Evolutionary conservation across 2,797 vertebrate genomes (phyloP).

Genomic region (Austrolebias charrua): DNA sequence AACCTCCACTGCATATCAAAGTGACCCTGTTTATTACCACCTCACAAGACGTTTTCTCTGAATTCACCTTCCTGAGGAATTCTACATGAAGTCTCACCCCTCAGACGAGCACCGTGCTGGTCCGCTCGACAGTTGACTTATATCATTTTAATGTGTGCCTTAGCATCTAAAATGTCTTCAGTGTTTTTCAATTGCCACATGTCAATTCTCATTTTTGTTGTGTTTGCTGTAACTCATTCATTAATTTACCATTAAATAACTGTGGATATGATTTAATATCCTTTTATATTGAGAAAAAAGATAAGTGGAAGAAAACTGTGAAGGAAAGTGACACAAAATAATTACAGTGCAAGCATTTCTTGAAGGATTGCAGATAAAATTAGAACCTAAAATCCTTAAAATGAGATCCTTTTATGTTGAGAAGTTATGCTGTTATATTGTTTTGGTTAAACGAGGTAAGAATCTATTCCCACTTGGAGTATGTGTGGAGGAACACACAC

Average conservation of each 20-base stretch:
- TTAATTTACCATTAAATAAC: constrained; percentile 33
- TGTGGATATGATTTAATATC: constrained; percentile 28
- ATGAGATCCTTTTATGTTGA: too few relatives aligned
- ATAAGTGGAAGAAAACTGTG: too few relatives aligned
- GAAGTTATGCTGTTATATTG: too few relatives aligned
- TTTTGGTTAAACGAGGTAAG: too few relatives aligned
- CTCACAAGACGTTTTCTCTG: constrained; percentile 47
- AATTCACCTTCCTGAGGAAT: constrained; percentile 48
- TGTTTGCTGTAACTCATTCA: constrained; percentile 37
- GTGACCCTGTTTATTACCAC: constrained; percentile 53
- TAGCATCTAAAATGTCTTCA: constrained; percentile 51
- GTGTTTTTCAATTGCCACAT: constrained; percentile 53
- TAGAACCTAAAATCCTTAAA: too few relatives aligned
- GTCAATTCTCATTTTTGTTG: constrained; percentile 47
- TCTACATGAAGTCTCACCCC: constrained; percentile 14
- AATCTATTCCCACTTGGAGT: too few relatives aligned
- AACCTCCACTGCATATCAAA: constrained; percentile 53
- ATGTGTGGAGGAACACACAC: too few relatives aligned
- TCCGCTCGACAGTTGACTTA: constrained; percentile 27
- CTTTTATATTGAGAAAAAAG: constrained; percentile 4
- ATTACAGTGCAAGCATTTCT: too few relatives aligned
- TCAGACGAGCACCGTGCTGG: constrained; percentile 29
- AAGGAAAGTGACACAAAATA: too few relatives aligned
- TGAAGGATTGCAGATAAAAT: too few relatives aligned
- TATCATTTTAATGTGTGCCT: constrained; percentile 55